phyloP scores from a whole-genome alignment of 2,113 vertebrate species.

The Sprattus sprattus region DNA sequence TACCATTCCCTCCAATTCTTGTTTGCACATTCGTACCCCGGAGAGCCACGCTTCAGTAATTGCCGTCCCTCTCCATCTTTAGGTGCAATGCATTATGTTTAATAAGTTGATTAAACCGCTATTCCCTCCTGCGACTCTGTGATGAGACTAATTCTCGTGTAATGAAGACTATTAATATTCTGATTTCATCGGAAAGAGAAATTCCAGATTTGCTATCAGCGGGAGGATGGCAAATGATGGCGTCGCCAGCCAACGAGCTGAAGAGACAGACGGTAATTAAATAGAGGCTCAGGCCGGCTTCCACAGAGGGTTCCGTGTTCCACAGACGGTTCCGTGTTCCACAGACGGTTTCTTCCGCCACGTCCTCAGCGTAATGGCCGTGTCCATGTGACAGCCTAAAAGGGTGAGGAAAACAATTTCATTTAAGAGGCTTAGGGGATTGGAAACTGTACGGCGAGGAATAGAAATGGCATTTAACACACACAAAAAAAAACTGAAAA shows the following conservation, averaged over 20 bases:
- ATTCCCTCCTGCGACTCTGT: slow-evolving; percentile 62
- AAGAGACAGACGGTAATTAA: slow-evolving; percentile 46
- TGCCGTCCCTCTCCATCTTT: slow-evolving; percentile 57
- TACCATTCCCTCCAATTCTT: neutral
- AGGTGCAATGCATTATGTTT: slow-evolving; percentile 66
- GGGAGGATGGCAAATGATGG: slow-evolving; percentile 57
- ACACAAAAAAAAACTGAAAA: neutral
- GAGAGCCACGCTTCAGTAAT: slow-evolving; percentile 44
- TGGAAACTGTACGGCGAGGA: slow-evolving; percentile 21
- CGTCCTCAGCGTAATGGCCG: slow-evolving; percentile 6
- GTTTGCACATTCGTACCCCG: neutral
- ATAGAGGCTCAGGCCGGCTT: neutral
- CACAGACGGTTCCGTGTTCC: too few relatives aligned
- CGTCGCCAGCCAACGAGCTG: slow-evolving; percentile 49
- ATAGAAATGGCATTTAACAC: slow-evolving; percentile 10
- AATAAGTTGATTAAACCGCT: slow-evolving; percentile 72
- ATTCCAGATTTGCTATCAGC: slow-evolving; percentile 59
- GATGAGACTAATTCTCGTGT: slow-evolving; percentile 70
- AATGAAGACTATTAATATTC: slow-evolving; percentile 76
- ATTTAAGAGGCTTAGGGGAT: slow-evolving; percentile 33
- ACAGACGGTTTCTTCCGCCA: slow-evolving; percentile 4
- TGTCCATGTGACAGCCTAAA: slow-evolving; percentile 20
- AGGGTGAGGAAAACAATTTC: slow-evolving; percentile 21
- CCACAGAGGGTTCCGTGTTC: neutral
- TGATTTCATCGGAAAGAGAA: slow-evolving; percentile 61